Conservation (phyloP, 1,140 invertebrate species). For the Sminthurides bifidus region DNA sequence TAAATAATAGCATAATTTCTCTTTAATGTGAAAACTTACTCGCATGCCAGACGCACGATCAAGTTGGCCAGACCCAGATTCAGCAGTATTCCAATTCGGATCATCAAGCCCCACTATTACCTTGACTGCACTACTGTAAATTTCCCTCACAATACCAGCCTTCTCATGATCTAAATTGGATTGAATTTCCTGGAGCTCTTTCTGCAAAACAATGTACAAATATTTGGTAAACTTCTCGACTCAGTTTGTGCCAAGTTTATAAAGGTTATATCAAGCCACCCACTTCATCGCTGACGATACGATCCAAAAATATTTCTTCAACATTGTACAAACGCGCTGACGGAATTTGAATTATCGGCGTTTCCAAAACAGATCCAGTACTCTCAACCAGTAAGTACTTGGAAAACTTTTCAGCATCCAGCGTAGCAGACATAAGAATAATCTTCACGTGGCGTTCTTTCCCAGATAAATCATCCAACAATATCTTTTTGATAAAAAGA, state of each 20-base stretch:
- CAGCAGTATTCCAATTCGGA: not conserved
- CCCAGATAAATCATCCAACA: constrained; percentile 15
- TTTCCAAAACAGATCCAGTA: constrained; percentile 37
- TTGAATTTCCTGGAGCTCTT: no score
- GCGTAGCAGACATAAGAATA: constrained; percentile 51
- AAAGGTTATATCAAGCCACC: no score
- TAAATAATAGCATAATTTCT: not conserved
- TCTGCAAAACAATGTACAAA: no score
- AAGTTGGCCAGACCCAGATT: no score
- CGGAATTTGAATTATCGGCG: constrained; percentile 46
- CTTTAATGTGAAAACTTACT: not conserved
- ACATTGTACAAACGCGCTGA: constrained; percentile 7
- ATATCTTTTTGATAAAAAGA: constrained; percentile 60
- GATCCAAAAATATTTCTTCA: constrained; percentile 22
- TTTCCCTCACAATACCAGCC: not conserved
- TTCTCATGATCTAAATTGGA: no score
- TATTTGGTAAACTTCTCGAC: no score
- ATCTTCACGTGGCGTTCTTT: constrained; percentile 34
- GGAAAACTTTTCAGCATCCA: constrained; percentile 40
- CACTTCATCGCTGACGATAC: not conserved
- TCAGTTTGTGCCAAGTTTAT: no score
- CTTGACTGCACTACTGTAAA: not conserved
- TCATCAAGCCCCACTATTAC: not conserved
- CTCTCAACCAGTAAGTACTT: constrained; percentile 45
- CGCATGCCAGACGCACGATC: no score